Evolutionary conservation across 2,797 vertebrate species (phyloP).

Genomic region (Botia kubotai): DNA sequence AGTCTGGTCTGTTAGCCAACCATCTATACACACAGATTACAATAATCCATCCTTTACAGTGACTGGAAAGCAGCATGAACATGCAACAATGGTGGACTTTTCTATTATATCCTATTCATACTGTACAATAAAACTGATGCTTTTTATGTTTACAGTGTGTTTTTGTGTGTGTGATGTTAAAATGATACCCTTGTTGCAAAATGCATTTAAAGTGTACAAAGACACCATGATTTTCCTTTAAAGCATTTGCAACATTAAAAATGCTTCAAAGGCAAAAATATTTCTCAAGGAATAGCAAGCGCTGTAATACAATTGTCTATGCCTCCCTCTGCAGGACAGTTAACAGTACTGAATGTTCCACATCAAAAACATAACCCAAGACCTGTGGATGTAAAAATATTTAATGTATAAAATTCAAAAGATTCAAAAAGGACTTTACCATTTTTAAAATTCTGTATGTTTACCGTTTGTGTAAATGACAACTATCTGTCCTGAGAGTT

Average conservation of each 20-base stretch:
- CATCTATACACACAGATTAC: conserved; percentile 44
- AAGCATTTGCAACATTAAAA: not conserved
- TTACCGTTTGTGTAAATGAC: no score
- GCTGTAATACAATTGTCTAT: not conserved
- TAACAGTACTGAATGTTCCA: not conserved
- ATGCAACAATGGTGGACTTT: not conserved
- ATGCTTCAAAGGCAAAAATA: not conserved
- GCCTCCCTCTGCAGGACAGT: conserved; percentile 36
- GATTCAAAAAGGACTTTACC: no score
- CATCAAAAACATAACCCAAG: not conserved
- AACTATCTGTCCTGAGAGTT: no score
- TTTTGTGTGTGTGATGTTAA: not conserved
- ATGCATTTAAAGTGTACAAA: not conserved
- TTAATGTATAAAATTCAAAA: no score
- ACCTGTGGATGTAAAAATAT: no score
- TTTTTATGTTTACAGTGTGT: not conserved
- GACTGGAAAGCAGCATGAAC: not conserved
- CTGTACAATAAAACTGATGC: not conserved
- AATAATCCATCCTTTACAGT: conserved; percentile 31
- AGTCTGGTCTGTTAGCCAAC: conserved; percentile 15
- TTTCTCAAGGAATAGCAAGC: no score
- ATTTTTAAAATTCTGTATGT: no score
- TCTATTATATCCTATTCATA: not conserved
- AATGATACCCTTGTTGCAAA: not conserved
- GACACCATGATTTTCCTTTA: not conserved